Percentiles rank a stretch among this genome's conserved stretches.
phyloP scores from a whole-genome alignment of 2,113 vertebrate genomes.

The Microcebus murinus region DNA sequence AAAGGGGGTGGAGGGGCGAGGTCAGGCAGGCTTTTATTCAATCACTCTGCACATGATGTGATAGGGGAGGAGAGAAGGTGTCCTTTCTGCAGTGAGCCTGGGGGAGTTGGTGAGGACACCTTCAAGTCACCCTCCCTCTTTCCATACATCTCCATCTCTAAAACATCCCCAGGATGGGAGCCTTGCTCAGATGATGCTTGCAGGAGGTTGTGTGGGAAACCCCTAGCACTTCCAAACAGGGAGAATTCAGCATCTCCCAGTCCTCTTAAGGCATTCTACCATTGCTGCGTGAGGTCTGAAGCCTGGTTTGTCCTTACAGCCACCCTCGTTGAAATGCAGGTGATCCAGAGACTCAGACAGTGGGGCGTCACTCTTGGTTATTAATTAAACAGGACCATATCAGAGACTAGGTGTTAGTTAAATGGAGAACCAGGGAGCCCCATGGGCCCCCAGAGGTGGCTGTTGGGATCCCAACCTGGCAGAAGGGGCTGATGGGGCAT shows the following conservation, averaged over 20 bases:
- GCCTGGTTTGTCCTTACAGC: too few relatives aligned
- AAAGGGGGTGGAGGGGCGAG: background rate
- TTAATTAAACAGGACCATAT: background rate
- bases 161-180: background rate
- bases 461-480: background rate
- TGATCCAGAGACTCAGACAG: background rate
- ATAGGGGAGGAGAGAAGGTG: background rate
- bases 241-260: background rate
- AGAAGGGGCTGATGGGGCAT: background rate
- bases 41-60: background rate
- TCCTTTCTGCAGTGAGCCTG: background rate
- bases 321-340: background rate
- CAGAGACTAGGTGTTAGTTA: background rate
- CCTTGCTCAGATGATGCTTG: background rate
- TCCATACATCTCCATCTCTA: background rate
- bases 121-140: background rate
- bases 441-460: background rate
- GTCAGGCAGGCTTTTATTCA: background rate
- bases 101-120: background rate
- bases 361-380: background rate
- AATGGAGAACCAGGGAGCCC: constrained; percentile 10
- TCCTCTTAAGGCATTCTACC: background rate
- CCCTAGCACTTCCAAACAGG: background rate
- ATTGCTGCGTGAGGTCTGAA: background rate
- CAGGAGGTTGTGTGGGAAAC: background rate